Conservation (phyloP, 1,140 invertebrate genomes). For the Ceratina australensis region DNA sequence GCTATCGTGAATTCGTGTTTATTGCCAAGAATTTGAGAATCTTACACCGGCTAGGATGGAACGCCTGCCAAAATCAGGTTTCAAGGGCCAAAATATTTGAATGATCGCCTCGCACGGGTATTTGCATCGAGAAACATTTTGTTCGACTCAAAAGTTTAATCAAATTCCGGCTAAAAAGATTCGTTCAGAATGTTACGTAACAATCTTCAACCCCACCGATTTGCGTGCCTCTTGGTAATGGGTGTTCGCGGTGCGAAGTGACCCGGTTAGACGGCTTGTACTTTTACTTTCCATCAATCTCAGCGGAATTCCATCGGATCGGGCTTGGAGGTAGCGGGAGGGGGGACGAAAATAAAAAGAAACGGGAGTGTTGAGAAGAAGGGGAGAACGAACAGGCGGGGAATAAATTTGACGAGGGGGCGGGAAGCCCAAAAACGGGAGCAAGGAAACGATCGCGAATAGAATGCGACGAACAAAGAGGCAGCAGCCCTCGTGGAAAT, state of each 20-base stretch:
- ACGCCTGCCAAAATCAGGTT: not conserved
- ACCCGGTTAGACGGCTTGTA: constrained; percentile 3
- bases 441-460: constrained; percentile 26
- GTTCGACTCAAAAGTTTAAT: too few species aligned
- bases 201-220: not conserved
- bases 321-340: too few species aligned
- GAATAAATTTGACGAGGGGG: constrained; percentile 35
- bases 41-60: too few species aligned
- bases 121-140: too few species aligned
- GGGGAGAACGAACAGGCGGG: not conserved
- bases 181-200: constrained; percentile 21
- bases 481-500: constrained; percentile 30
- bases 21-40: too few species aligned
- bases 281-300: constrained; percentile 46
- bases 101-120: not conserved
- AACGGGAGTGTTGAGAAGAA: too few species aligned
- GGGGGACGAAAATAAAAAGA: too few species aligned
- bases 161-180: not conserved
- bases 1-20: too few species aligned
- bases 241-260: constrained; percentile 5
- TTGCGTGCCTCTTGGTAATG: constrained; percentile 26
- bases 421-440: constrained; percentile 29
- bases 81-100: not conserved
- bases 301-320: constrained; percentile 10
- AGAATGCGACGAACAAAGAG: constrained; percentile 25